These are phyloP conservation scores for Zaprionus taronus DNA, from an alignment of 1,140 invertebrate species.

Conservation along the genomic window DNA sequence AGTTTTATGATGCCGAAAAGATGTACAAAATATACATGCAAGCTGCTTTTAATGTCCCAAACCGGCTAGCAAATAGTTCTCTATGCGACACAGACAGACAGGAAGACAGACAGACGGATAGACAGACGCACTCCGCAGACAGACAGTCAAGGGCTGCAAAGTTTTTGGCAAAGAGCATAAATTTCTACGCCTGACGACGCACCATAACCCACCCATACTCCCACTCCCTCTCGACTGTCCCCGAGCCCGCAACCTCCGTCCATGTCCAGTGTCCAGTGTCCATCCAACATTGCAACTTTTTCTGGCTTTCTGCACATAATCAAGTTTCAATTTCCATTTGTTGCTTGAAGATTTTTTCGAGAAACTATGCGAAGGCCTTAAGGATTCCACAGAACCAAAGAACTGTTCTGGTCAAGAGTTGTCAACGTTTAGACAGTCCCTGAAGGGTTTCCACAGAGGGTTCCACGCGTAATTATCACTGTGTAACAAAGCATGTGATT, in stretches of 20 bases:
- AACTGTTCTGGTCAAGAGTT: conserved; percentile 60
- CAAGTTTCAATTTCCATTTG: conserved; percentile 80
- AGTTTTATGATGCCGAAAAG: conserved; percentile 66
- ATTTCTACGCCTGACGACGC: conserved; percentile 68
- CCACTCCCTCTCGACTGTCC: neutral
- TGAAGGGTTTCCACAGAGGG: conserved; percentile 33
- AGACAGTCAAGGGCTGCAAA: conserved; percentile 45
- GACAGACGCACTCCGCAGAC: conserved; percentile 33
- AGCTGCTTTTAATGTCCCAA: conserved; percentile 60
- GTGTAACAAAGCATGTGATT: conserved; percentile 12
- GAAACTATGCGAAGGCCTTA: conserved; percentile 63
- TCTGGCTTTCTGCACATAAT: conserved; percentile 77
- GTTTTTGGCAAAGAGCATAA: conserved; percentile 77
- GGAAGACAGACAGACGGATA: conserved; percentile 17
- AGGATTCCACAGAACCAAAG: conserved; percentile 23
- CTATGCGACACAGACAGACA: conserved; percentile 35
- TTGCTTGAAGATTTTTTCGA: conserved; percentile 54
- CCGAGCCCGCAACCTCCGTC: conserved; percentile 4
- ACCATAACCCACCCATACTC: conserved; percentile 35
- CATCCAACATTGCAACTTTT: conserved; percentile 53
- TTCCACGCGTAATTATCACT: conserved; percentile 61
- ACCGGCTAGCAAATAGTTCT: conserved; percentile 63
- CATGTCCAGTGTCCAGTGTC: conserved; percentile 4
- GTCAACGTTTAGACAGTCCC: conserved; percentile 56
- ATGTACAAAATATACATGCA: conserved; percentile 62